phyloP scores from a whole-genome alignment of 2,888 invertebrate species.

The Limnephilus auricula region DNA sequence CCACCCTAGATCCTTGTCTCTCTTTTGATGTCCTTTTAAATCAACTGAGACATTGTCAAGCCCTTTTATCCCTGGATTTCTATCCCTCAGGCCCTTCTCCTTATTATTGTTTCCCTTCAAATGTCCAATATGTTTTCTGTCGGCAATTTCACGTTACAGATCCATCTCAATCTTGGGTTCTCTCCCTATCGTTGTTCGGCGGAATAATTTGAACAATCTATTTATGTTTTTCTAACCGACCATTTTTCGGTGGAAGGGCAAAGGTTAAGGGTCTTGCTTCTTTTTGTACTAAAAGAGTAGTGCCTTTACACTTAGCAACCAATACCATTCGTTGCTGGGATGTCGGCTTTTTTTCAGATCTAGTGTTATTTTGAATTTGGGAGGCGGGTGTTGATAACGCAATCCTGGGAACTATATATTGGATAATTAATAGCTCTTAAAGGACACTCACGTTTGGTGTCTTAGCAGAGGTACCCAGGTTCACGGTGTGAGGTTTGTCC shows the following conservation, averaged over 20 bases:
- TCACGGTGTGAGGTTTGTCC: no score
- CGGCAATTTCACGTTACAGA: conserved; percentile 2
- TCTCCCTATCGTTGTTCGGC: background rate
- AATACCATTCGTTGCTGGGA: no score
- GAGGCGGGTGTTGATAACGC: no score
- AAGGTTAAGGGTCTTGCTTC: background rate
- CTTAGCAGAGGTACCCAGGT: no score
- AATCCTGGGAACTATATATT: no score
- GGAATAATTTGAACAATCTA: background rate
- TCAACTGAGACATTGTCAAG: conserved; percentile 48
- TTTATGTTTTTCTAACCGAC: background rate
- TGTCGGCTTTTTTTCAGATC: no score
- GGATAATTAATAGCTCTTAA: no score
- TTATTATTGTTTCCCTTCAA: conserved; percentile 46
- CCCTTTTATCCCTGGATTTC: conserved; percentile 45
- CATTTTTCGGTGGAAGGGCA: background rate
- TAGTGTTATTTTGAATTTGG: no score
- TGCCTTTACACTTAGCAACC: background rate
- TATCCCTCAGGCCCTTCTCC: conserved; percentile 33
- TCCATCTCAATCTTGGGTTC: conserved; percentile 32
- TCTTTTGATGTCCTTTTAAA: conserved; percentile 47
- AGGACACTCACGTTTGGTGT: no score
- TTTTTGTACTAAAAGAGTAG: background rate
- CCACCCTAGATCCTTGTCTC: conserved; percentile 23
- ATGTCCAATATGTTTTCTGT: conserved; percentile 45